Percentiles rank a stretch among this genome's conserved stretches.
These are phyloP conservation scores for Drosophila macrothrix DNA, from an alignment of 2,888 invertebrate genomes.

Conservation along the genomic window DNA sequence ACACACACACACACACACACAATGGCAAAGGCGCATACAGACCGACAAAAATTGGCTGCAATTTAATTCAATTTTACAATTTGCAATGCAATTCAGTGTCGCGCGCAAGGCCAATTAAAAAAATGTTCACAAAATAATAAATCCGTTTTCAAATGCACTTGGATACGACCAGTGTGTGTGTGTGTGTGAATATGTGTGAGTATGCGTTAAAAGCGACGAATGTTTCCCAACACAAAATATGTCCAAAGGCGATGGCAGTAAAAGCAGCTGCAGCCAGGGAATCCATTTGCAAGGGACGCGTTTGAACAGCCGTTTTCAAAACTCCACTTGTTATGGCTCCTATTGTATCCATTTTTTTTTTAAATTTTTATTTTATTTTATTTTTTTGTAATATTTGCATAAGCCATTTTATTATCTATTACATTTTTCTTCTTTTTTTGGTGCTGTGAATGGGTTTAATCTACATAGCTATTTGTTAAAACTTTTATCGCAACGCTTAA, in stretches of 20 bases:
- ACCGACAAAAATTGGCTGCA: conserved; percentile 53
- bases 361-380: background rate
- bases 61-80: conserved; percentile 72
- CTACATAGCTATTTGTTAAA: conserved; percentile 76
- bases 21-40: background rate
- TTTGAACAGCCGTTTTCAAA: conserved; percentile 25
- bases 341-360: conserved; percentile 4
- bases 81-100: conserved; percentile 38
- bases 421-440: conserved; percentile 18
- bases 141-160: conserved; percentile 54
- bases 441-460: conserved; percentile 55
- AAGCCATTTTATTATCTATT: conserved; percentile 75
- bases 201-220: conserved; percentile 26
- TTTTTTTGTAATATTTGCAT: conserved; percentile 63
- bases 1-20: background rate
- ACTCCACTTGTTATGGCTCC: conserved; percentile 17
- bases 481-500: conserved; percentile 77
- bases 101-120: conserved; percentile 57
- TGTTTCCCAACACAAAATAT: conserved; percentile 42
- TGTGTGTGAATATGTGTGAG: background rate
- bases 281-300: background rate
- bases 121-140: conserved; percentile 69
- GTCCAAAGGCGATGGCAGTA: conserved; percentile 15
- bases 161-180: conserved; percentile 24
- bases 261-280: conserved; percentile 30